Evolutionary conservation across 2,113 vertebrate genomes (phyloP).

Genomic region (Pristiophorus japonicus): DNA sequence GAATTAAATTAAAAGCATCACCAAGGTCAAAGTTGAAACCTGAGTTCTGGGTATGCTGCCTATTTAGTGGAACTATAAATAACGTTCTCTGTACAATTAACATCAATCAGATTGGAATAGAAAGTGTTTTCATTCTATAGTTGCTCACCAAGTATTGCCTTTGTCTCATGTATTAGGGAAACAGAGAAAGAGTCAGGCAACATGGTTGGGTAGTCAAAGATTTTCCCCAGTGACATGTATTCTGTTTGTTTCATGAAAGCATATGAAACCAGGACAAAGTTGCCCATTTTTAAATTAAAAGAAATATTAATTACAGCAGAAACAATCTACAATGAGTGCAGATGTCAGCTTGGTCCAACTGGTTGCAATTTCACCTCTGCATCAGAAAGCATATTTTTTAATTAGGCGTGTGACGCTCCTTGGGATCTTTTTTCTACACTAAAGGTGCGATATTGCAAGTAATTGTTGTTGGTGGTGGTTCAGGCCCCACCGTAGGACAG

Average conservation of each 20-base stretch:
- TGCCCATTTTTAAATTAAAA: neutral
- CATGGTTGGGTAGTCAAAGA: neutral
- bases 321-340: neutral
- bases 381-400: neutral
- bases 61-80: neutral
- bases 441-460: neutral
- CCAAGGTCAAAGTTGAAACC: neutral
- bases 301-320: neutral
- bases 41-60: neutral
- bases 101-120: neutral
- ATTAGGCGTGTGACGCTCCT: neutral
- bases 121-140: neutral
- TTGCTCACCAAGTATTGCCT: neutral
- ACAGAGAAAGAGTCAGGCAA: neutral
- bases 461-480: neutral
- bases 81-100: neutral
- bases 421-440: too few relatives aligned
- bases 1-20: neutral
- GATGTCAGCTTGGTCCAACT: neutral
- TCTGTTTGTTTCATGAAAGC: neutral
- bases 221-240: neutral
- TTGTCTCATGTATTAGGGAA: conserved; percentile 5
- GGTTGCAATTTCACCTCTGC: neutral
- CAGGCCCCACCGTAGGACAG: neutral
- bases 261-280: neutral